Conservation (phyloP, 2,113 vertebrate genomes). For the Calidris pugnax region DNA sequence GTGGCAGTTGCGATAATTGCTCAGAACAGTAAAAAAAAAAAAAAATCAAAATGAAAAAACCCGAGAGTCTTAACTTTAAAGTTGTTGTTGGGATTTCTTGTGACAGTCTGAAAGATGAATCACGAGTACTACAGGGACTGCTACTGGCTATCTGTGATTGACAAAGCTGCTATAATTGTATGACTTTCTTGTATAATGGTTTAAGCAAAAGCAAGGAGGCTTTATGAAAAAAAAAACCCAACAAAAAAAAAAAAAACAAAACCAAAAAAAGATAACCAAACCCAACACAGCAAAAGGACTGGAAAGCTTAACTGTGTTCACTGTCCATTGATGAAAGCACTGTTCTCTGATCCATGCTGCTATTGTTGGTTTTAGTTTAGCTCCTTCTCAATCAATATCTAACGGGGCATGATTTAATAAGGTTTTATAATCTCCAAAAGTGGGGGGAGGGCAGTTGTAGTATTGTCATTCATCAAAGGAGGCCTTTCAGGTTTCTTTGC, state of each 20-base stretch:
- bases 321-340: conserved; percentile 68
- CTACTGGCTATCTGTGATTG: conserved; percentile 14
- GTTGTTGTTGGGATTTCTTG: conserved; percentile 35
- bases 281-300: background rate
- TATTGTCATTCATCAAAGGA: conserved; percentile 89
- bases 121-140: background rate
- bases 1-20: conserved; percentile 53
- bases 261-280: background rate
- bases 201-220: conserved; percentile 65
- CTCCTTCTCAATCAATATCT: conserved; percentile 88
- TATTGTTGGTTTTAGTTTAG: conserved; percentile 92
- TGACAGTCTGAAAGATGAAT: conserved; percentile 48
- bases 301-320: conserved; percentile 67
- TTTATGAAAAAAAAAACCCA: too few relatives aligned
- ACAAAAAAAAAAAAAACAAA: too few relatives aligned
- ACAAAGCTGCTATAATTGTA: conserved; percentile 56
- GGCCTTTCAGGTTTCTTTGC: conserved; percentile 93
- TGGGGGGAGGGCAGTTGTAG: conserved; percentile 72
- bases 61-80: conserved; percentile 37
- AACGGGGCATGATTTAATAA: conserved; percentile 93
- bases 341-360: conserved; percentile 74
- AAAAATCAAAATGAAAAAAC: background rate
- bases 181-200: conserved; percentile 49
- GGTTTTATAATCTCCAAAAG: conserved; percentile 89
- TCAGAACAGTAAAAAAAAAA: background rate